phyloP scores from a whole-genome alignment of 2,888 invertebrate genomes.

The Mythimna ferrago region DNA sequence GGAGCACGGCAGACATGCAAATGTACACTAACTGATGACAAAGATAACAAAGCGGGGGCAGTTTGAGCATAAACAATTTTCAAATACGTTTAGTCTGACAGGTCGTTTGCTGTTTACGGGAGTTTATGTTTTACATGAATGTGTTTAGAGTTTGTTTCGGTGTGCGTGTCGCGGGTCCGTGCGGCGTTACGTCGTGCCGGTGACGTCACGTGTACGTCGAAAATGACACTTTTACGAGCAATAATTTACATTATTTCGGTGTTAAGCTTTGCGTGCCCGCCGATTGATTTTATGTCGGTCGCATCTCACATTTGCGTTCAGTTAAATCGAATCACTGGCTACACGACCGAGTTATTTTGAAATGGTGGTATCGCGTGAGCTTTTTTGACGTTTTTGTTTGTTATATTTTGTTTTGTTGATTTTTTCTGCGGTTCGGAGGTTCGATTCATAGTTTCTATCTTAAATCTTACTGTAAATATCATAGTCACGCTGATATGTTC shows the following conservation, averaged over 20 bases:
- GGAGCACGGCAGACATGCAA: conserved; percentile 78
- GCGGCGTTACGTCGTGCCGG: conserved; percentile 66
- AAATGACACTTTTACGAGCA: conserved; percentile 90
- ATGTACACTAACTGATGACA: conserved; percentile 82
- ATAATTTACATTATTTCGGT: conserved; percentile 90
- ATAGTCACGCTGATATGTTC: conserved; percentile 29
- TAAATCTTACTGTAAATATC: conserved; percentile 44
- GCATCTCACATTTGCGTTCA: conserved; percentile 87
- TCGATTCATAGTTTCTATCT: conserved; percentile 58
- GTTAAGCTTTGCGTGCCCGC: conserved; percentile 88
- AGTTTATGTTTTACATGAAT: conserved; percentile 67
- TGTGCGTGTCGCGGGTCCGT: conserved; percentile 59
- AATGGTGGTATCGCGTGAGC: conserved; percentile 87
- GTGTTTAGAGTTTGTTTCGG: conserved; percentile 69
- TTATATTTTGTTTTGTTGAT: conserved; percentile 74
- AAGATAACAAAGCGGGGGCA: conserved; percentile 84
- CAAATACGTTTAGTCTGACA: conserved; percentile 73
- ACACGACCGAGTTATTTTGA: conserved; percentile 87
- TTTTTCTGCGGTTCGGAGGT: conserved; percentile 64
- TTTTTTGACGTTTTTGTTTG: conserved; percentile 74
- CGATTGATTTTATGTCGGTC: conserved; percentile 90
- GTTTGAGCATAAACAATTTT: conserved; percentile 81
- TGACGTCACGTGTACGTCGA: conserved; percentile 89
- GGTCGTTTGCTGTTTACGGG: conserved; percentile 47
- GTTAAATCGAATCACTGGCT: conserved; percentile 88